Base-by-base conservation (phyloP, 2,113 vertebrate species). In the Saguinus midas region DNA sequence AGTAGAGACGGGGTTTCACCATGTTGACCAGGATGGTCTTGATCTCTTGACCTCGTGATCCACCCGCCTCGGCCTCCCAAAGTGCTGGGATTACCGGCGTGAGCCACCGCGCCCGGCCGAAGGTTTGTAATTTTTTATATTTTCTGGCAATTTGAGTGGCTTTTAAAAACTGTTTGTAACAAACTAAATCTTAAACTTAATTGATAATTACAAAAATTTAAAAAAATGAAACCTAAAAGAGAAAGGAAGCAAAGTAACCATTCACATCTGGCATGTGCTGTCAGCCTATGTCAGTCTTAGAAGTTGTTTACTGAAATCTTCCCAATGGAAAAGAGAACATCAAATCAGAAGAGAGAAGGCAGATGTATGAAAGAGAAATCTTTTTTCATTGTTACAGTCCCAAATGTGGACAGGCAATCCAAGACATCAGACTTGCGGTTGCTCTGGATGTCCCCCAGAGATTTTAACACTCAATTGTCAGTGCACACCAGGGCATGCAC, bases 391-490 rank as follows among this genome's bases (percentile, higher is more conserved):
- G 95, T 90, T 86, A 13, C 48, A 91, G 78, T 50, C 97, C 92
- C 78, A 97, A 96, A 96, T 43, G 90, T n/a, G 35, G 82, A 97
- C 96, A 96, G 78, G 81, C 61, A 58, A n/a, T 86, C 68, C 29
- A 50, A 78, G 25, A 45, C 37, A 87, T 96, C 84, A 72, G 81
- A 93, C 87, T 70, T 40, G 32, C 6, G 8, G 73, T 78, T 25
- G 1, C 73, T 89, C 92, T 82, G 64, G 35, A 70, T 86, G 20
- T 6, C 35, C 87, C 90, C 58, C 17, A 58, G 96, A 89, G 97
- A 94, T 61, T 83, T 96, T 85, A 92, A 7, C 50, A 86, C 55
- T 96, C 78, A 37, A 17, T 88, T 96, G 95, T 97, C 94, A 96
- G 84, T 12, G 35, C 57, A 90, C 91, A 81, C 90, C 50, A 78